phyloP scores from a whole-genome alignment of 2,797 vertebrate species.

The Halcyon leucocephala region DNA sequence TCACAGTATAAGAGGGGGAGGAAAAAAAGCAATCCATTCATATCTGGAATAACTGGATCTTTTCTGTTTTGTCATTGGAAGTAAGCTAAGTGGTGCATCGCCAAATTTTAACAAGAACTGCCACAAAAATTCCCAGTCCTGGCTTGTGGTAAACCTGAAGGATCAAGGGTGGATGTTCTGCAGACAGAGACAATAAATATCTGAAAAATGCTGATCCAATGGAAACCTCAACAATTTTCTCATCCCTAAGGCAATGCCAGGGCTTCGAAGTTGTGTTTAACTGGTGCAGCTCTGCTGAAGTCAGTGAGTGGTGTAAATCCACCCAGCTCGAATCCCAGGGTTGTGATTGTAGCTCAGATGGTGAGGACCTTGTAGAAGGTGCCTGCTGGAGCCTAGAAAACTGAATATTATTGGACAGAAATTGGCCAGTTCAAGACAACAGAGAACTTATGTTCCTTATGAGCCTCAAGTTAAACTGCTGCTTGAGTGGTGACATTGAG shows the following conservation, averaged over 20 bases:
- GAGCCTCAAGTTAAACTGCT: neutral
- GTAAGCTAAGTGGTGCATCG: neutral
- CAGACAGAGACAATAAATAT: neutral
- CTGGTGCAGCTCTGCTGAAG: neutral
- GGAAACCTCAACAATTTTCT: neutral
- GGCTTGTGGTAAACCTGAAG: neutral
- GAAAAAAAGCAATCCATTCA: rapidly evolving
- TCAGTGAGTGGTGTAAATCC: neutral
- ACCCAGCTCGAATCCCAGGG: neutral
- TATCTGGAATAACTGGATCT: neutral
- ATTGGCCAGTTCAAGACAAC: neutral
- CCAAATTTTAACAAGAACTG: neutral
- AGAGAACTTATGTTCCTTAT: neutral
- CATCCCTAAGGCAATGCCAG: neutral
- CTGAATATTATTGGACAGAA: neutral
- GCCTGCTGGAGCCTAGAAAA: neutral
- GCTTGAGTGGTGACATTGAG: neutral
- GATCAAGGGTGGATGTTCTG: neutral
- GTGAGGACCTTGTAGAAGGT: neutral
- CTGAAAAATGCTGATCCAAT: neutral
- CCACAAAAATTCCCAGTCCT: neutral
- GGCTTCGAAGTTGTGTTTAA: neutral
- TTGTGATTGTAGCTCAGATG: neutral
- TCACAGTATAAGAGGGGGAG: rapidly evolving
- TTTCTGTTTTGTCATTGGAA: neutral